Conservation (phyloP, 2,113 vertebrate species). For the Cephalopterus ornatus region DNA sequence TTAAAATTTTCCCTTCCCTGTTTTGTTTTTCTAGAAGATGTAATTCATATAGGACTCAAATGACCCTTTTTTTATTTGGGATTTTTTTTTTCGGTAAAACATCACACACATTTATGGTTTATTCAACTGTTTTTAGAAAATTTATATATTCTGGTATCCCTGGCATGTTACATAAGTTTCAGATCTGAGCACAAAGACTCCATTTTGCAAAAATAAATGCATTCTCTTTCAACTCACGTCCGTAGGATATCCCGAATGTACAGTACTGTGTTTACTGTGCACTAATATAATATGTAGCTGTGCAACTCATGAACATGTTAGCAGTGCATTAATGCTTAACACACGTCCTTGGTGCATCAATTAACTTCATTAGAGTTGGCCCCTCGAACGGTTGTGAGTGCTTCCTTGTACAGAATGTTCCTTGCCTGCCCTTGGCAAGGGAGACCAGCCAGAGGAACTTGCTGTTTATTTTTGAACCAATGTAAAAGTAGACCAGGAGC, state of each 20-base stretch:
- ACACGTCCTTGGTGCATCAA: background rate
- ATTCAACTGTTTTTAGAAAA: slow-evolving; percentile 24
- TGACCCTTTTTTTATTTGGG: background rate
- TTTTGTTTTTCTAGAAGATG: slow-evolving; percentile 15
- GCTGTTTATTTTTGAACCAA: slow-evolving; percentile 69
- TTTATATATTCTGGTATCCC: slow-evolving; percentile 22
- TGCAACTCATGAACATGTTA: background rate
- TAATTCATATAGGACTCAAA: background rate
- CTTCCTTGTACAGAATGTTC: slow-evolving; percentile 65
- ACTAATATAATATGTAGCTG: background rate
- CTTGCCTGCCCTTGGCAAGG: slow-evolving; percentile 43
- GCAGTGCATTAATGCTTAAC: background rate
- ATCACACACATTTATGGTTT: slow-evolving; percentile 21
- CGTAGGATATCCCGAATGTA: background rate
- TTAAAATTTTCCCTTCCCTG: background rate
- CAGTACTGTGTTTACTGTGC: background rate
- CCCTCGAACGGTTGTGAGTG: background rate
- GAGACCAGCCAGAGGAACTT: slow-evolving; percentile 58
- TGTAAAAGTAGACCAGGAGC: slow-evolving; percentile 60
- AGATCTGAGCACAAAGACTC: slow-evolving; percentile 28
- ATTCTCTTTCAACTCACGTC: slow-evolving; percentile 31
- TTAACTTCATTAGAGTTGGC: slow-evolving; percentile 22
- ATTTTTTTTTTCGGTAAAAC: background rate
- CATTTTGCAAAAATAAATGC: slow-evolving; percentile 48
- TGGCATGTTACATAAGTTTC: background rate